Percentiles rank a stretch among this genome's conserved stretches.
Conservation (phyloP, 2,888 invertebrate species). For the Exocentrus adspersus region DNA sequence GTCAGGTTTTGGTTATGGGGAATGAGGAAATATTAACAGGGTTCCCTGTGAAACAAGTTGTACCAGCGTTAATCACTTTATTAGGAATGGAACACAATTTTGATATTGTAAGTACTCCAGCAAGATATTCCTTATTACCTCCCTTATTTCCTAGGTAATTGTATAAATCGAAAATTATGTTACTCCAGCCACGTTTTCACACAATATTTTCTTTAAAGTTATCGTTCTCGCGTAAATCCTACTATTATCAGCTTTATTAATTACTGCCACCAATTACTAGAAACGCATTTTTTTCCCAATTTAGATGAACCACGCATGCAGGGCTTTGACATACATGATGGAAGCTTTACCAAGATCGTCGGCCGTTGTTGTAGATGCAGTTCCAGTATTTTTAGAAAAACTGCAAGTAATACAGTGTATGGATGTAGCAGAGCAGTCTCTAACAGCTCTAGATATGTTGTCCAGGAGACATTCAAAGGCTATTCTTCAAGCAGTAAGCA, state of each 20-base stretch:
- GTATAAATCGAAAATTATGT: too few species aligned
- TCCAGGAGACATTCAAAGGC: constrained; percentile 96
- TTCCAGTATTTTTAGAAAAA: constrained; percentile 96
- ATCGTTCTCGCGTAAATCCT: too few species aligned
- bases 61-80: constrained; percentile 91
- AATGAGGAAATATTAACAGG: constrained; percentile 98
- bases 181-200: too few species aligned
- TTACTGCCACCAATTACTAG: too few species aligned
- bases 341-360: constrained; percentile 97
- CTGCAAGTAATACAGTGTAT: constrained; percentile 98
- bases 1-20: constrained; percentile 98
- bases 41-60: constrained; percentile 98
- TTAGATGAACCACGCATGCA: constrained; percentile 97
- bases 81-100: constrained; percentile 98
- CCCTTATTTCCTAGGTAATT: too few species aligned
- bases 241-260: too few species aligned
- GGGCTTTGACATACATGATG: constrained; percentile 99
- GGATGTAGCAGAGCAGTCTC: constrained; percentile 99
- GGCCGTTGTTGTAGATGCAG: constrained; percentile 94
- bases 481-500: constrained; percentile 87
- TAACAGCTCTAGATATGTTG: constrained; percentile 96
- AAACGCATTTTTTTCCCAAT: constrained; percentile 22
- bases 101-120: constrained; percentile 84
- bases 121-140: too few species aligned
- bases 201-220: too few species aligned